phyloP scores from a whole-genome alignment of 2,113 vertebrate genomes.

The Syngnathus scovelli region DNA sequence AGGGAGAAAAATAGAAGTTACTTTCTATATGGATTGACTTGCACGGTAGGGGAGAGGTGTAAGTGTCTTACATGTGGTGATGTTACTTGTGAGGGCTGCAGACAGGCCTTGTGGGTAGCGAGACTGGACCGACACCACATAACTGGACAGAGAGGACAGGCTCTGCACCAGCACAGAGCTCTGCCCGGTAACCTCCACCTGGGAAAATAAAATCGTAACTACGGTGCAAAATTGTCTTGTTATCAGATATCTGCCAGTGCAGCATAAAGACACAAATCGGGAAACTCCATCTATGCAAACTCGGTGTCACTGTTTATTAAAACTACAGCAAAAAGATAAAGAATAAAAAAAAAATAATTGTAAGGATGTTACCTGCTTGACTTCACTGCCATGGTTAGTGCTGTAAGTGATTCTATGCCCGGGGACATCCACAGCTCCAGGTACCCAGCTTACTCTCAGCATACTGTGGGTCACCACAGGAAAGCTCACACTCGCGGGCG shows the following conservation, averaged over 20 bases:
- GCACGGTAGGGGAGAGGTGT: background rate
- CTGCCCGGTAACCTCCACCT: constrained; percentile 78
- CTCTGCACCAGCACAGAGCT: constrained; percentile 75
- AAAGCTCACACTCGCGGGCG: constrained; percentile 74
- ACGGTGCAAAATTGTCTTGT: background rate
- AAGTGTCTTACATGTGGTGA: constrained; percentile 82
- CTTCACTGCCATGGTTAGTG: constrained; percentile 76
- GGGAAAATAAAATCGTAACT: background rate
- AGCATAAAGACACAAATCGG: background rate
- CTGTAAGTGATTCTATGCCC: constrained; percentile 74
- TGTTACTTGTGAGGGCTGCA: constrained; percentile 68
- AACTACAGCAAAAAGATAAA: background rate
- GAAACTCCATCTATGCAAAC: background rate
- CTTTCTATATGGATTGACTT: background rate
- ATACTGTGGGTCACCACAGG: constrained; percentile 78
- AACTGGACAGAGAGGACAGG: constrained; percentile 82
- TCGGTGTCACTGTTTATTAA: background rate
- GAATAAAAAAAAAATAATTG: background rate
- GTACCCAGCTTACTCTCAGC: constrained; percentile 78
- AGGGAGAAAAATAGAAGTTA: background rate
- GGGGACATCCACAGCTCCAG: constrained; percentile 45
- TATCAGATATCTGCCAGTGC: background rate
- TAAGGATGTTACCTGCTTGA: constrained; percentile 71
- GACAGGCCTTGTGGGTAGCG: constrained; percentile 75
- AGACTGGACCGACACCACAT: constrained; percentile 77